These are phyloP conservation scores for Neotoxoptera formosana DNA, from an alignment of 1,140 invertebrate species.

Conservation along the genomic window DNA sequence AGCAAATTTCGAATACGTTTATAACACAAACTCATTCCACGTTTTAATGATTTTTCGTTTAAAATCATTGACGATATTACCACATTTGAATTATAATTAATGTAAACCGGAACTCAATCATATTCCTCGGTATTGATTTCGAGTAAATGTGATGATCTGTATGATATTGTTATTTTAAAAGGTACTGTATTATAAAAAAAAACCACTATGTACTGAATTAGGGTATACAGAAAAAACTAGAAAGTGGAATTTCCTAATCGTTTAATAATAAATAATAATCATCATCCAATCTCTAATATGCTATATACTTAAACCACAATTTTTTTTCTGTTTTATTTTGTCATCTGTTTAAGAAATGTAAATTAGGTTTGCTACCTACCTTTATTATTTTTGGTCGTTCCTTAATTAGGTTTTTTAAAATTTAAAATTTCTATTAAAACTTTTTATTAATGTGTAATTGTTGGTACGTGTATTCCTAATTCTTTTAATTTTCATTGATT, in stretches of 20 bases:
- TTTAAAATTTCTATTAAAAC: not conserved
- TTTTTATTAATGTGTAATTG: not conserved
- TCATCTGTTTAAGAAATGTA: not conserved
- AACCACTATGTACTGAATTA: not conserved
- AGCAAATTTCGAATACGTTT: not conserved
- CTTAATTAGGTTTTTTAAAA: not conserved
- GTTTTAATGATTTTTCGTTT: not conserved
- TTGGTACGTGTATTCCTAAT: not conserved
- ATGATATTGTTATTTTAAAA: not conserved
- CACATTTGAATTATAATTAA: not conserved
- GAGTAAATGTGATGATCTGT: not conserved
- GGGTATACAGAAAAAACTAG: not conserved
- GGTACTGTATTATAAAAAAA: not conserved
- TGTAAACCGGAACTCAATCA: not conserved
- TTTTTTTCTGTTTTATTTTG: not conserved
- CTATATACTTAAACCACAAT: not conserved
- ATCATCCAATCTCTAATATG: not conserved
- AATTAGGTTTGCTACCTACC: not conserved
- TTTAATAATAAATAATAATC: not conserved
- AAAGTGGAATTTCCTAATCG: not conserved
- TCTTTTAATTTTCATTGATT: not conserved
- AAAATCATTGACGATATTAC: not conserved
- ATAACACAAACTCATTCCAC: not conserved
- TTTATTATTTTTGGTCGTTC: not conserved
- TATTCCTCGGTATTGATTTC: not conserved